Evolutionary conservation across 2,113 vertebrate species (phyloP).

Genomic region (Beaufortia kweichowensis): DNA sequence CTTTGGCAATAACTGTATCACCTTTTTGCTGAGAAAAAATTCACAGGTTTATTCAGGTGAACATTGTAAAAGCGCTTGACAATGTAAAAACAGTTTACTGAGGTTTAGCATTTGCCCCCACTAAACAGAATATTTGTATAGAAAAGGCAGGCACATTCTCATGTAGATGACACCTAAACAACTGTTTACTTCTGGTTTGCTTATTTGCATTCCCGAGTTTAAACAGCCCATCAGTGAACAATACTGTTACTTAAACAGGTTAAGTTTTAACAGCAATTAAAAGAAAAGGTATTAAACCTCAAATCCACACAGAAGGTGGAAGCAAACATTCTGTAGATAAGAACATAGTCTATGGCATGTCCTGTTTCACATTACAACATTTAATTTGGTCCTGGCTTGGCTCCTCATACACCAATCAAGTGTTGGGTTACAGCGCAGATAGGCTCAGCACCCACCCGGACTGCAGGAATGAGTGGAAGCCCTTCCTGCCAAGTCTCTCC

Average conservation of each 20-base stretch:
- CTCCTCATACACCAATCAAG: conserved; percentile 37
- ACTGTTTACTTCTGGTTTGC: conserved; percentile 11
- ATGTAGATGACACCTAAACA: not conserved
- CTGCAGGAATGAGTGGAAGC: conserved; percentile 41
- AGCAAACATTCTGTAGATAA: conserved; percentile 32
- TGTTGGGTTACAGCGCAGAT: conserved; percentile 45
- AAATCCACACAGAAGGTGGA: conserved; percentile 41
- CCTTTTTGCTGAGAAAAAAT: not conserved
- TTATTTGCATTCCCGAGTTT: conserved; percentile 47
- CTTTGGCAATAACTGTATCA: not conserved
- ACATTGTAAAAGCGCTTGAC: not conserved
- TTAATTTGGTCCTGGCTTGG: conserved; percentile 44
- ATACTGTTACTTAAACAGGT: conserved; percentile 19
- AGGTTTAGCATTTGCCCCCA: conserved; percentile 3
- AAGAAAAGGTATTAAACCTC: conserved; percentile 1
- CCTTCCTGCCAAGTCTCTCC: conserved; percentile 40
- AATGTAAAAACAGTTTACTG: conserved; percentile 18
- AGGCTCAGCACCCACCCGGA: conserved; percentile 36
- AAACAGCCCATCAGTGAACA: conserved; percentile 38
- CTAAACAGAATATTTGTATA: conserved; percentile 4
- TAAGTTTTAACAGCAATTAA: conserved; percentile 22
- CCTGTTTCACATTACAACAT: conserved; percentile 43
- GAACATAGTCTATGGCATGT: conserved; percentile 36
- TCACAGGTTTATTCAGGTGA: conserved; percentile 4
- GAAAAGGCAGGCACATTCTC: conserved; percentile 12